These are phyloP conservation scores for Acyrthosiphon pisum DNA, from an alignment of 1,140 invertebrate genomes.

Conservation along the genomic window DNA sequence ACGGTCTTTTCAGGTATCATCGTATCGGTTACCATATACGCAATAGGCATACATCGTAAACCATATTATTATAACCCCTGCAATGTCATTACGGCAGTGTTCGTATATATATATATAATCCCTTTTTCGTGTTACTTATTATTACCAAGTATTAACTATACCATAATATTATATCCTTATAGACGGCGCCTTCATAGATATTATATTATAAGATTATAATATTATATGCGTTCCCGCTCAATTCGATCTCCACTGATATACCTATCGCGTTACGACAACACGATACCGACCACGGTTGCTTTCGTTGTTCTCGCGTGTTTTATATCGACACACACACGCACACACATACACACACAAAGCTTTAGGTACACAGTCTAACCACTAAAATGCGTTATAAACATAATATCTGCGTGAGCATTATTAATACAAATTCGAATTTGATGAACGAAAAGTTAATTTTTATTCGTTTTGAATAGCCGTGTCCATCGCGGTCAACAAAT, in stretches of 20 bases:
- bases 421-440: not conserved
- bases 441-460: not conserved
- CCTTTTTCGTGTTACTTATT: not conserved
- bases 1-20: not conserved
- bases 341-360: not conserved
- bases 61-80: not conserved
- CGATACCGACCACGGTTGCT: not conserved
- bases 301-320: not conserved
- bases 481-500: slow-evolving; percentile 49
- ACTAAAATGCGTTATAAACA: not conserved
- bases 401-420: not conserved
- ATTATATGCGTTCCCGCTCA: not conserved
- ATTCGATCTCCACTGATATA: not conserved
- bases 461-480: slow-evolving; percentile 29
- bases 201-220: not conserved
- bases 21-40: not conserved
- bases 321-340: not conserved
- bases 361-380: not conserved
- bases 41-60: not conserved
- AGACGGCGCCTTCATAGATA: not conserved
- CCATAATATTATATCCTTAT: slow-evolving; percentile 12
- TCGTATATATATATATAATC: not conserved
- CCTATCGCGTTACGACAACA: slow-evolving; percentile 26
- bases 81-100: not conserved
- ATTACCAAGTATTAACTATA: slow-evolving; percentile 5